Conservation (phyloP, 1,140 invertebrate genomes). For the Drosophila novamexicana region DNA sequence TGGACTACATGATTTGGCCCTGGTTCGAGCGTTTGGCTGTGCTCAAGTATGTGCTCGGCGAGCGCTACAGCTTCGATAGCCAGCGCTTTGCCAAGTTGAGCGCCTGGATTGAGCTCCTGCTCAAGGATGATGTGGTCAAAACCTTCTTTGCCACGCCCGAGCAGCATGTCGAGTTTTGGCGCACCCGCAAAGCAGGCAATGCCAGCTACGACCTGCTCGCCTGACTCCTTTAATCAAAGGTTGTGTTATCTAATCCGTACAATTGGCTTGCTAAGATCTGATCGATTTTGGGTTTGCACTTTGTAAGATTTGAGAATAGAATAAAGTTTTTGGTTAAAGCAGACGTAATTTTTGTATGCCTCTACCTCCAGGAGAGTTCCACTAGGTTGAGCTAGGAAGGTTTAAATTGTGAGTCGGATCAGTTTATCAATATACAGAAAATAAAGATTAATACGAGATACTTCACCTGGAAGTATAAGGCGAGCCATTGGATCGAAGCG, state of each 20-base stretch:
- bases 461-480: too few relatives aligned
- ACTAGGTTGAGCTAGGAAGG: too few relatives aligned
- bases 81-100: slow-evolving; percentile 51
- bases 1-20: slow-evolving; percentile 95
- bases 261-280: too few relatives aligned
- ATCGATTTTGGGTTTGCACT: too few relatives aligned
- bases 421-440: too few relatives aligned
- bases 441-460: too few relatives aligned
- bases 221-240: neutral
- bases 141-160: slow-evolving; percentile 51
- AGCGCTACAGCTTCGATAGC: slow-evolving; percentile 50
- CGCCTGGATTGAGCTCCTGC: slow-evolving; percentile 39
- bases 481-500: too few relatives aligned
- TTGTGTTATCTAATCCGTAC: neutral
- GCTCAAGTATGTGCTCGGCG: slow-evolving; percentile 30
- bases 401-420: too few relatives aligned
- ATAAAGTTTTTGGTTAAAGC: too few relatives aligned
- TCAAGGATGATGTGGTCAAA: slow-evolving; percentile 51
- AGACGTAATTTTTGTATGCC: too few relatives aligned
- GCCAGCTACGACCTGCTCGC: slow-evolving; percentile 60
- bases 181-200: slow-evolving; percentile 40
- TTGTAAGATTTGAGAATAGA: too few relatives aligned
- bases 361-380: too few relatives aligned
- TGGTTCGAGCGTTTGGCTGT: slow-evolving; percentile 89
- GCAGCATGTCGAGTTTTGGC: slow-evolving; percentile 49